Evolutionary conservation across 1,140 invertebrate species (phyloP), one percentile per base, ranked within the genome.

Genomic region (Lutraria rhynchaena): DNA sequence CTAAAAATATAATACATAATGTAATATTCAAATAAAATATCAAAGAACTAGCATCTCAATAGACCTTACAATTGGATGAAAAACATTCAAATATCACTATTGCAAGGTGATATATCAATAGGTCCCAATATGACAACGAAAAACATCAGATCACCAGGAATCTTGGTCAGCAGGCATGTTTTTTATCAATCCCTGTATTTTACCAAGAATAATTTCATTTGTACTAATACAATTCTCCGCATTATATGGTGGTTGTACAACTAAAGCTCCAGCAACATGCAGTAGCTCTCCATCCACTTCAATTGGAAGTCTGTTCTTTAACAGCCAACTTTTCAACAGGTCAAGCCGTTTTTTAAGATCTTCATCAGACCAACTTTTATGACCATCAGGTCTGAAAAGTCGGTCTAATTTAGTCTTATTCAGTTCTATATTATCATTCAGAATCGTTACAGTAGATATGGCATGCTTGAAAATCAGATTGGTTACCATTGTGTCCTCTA

Each of bases 191-290:
- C 88, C 90, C 74, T 92, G 91, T 77, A 92, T 90, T 81, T 89
- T 89, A 17, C 89, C 89, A 15, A 92, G 81, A 60, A 92, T 89
- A 44, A 92, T 92, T 83, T 90, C 90, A 88, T 92, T 92, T 11
- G 88, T 89, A 69, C 91, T 90, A 0, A 84, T 67, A 85, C 91
- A 92, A 57, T 90, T 88, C 4, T 89, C 86, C 53, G 85, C 67
- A 37, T 73, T 82, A 69, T 91, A 92, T n/a, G 91, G 91, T 53
- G 91, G 89, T 35, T 87, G 81, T 35, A 92, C 86, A 49, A 85
- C 84, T 29, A 92, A 60, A 33, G 87, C 90, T 86, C 89, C 89
- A 53, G 91, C 85, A 55, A 92, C 83, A 17, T 63, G 82, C 31
- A 92, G 69, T 22, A 84, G 69, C 67, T 90, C 90, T 17, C 88